Base-by-base conservation (phyloP, 2,888 invertebrate species). In the Strigamia crassipes region DNA sequence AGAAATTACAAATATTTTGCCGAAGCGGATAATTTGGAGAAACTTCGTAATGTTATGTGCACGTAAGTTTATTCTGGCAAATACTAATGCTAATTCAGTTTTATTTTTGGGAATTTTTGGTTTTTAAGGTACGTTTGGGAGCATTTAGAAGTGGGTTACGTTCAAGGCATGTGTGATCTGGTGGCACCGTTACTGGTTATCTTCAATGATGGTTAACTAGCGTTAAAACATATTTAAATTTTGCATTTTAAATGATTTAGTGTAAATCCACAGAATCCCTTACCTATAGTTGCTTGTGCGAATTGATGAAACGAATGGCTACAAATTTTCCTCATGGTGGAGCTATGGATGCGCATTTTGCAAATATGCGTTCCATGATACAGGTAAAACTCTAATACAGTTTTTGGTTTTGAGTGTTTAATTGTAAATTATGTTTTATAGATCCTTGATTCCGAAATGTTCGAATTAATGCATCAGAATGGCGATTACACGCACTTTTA, bases 121-220 rank as follows among this genome's bases (percentile, higher is more conserved):
- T 21, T 8, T 66, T 38, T 41, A 86, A 96, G 95, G n/a, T 97
- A 96, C 88, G 97, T 98, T 2, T 97, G 97, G 96, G 95, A 97
- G 87, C 95, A 97, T 87, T 89, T 98, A 84, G 96, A 97, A 79
- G 92, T 93, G 51, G 97, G 97, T 13, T 98, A 98, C 89, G 95
- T 97, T 91, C 97, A 97, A 88, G 97, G 97, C 85, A 98, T 97
- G 97, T 97, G 97, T 88, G 97, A 97, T 89, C 90, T 98, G 83
- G 95, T 94, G 0, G 97, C 97, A 0, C 97, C 97, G 0, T 89
- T 98, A 1, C 90, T 98, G 23, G 97, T 97, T 18, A 93, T 95
- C 86, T 93, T 96, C 89, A 94, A 95, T 86, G 96, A 98, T 87
- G 90, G 90, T 90, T 38, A 85, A 85, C 82, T 31, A n/a, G 4